phyloP scores from a whole-genome alignment of 2,888 invertebrate species.

The Exocentrus adspersus region DNA sequence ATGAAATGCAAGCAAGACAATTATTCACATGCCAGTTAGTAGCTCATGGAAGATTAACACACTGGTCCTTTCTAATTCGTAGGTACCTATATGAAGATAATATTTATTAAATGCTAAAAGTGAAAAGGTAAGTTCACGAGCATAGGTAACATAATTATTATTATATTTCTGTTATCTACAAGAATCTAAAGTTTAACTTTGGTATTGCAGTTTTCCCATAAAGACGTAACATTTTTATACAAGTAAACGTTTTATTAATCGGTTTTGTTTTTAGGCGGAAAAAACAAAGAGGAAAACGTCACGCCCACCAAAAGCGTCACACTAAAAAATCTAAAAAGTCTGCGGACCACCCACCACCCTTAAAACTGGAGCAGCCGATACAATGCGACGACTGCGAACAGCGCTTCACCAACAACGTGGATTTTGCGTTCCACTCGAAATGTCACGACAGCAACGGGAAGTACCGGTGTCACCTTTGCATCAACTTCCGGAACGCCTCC shows the following conservation, averaged over 20 bases:
- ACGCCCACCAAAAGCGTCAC: background rate
- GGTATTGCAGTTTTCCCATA: too few relatives aligned
- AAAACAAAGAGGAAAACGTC: background rate
- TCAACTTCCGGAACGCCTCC: conserved; percentile 39
- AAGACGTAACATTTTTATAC: background rate
- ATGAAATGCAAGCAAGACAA: too few relatives aligned
- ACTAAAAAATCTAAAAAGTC: conserved; percentile 2
- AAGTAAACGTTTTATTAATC: conserved; percentile 4
- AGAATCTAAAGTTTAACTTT: too few relatives aligned
- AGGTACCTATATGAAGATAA: too few relatives aligned
- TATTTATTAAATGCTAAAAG: too few relatives aligned
- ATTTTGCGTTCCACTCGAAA: conserved; percentile 47
- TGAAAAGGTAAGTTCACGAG: too few relatives aligned
- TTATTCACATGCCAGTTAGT: too few relatives aligned
- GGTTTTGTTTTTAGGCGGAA: conserved; percentile 11
- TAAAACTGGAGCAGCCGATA: conserved; percentile 53
- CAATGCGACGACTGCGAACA: conserved; percentile 55
- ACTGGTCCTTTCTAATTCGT: too few relatives aligned
- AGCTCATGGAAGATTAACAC: too few relatives aligned
- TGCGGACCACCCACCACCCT: conserved; percentile 35
- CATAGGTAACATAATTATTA: too few relatives aligned
- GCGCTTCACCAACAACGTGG: conserved; percentile 54
- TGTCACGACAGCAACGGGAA: conserved; percentile 41
- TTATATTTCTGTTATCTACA: too few relatives aligned
- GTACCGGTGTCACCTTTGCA: conserved; percentile 45